Conservation (phyloP, 2,113 vertebrate genomes). For the Chlorodrepanis virens region DNA sequence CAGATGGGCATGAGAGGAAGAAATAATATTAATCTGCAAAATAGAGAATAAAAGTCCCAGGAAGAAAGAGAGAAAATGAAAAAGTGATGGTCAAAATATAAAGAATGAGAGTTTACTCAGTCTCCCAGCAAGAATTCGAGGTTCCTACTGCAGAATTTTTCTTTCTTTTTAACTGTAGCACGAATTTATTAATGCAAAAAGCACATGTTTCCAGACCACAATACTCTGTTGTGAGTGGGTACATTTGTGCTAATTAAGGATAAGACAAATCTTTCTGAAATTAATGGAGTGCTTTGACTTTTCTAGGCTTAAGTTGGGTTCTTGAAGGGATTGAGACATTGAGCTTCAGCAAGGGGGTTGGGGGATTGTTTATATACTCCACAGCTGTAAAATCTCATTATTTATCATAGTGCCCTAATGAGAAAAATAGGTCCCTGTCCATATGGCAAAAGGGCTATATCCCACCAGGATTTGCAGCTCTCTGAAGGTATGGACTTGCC, state of each 20-base stretch:
- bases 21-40: constrained; percentile 15
- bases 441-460: background rate
- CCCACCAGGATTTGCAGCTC: background rate
- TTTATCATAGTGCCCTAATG: background rate
- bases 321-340: background rate
- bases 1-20: constrained; percentile 17
- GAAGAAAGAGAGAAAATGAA: background rate
- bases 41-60: background rate
- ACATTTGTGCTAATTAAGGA: background rate
- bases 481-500: background rate
- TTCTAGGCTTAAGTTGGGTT: background rate
- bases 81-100: background rate
- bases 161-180: background rate
- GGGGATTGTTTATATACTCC: background rate
- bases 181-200: background rate
- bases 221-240: background rate
- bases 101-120: background rate
- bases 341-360: fast-evolving
- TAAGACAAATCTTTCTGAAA: background rate
- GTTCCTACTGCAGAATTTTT: background rate
- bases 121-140: background rate
- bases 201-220: background rate
- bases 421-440: background rate
- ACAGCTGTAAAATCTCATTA: background rate
- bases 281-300: background rate